A percentile compares a stretch with the other conserved stretches of the same genome.
Conservation (phyloP, 2,888 invertebrate species). For the Orthosia incerta region DNA sequence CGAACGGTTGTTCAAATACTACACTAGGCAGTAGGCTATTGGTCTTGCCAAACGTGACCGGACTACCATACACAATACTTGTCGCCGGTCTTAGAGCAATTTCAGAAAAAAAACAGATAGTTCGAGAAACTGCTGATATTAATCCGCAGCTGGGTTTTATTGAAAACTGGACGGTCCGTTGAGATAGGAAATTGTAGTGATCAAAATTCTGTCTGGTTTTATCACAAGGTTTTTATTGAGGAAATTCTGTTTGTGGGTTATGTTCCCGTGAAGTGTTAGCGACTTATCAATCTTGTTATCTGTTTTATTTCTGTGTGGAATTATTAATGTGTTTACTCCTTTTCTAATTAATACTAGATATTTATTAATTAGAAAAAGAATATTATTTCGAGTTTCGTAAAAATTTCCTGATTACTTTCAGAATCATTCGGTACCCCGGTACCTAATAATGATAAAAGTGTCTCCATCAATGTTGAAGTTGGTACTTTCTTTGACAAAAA, state of each 20-base stretch:
- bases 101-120: slow-evolving; percentile 63
- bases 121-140: slow-evolving; percentile 53
- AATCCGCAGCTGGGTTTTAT: slow-evolving; percentile 53
- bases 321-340: not conserved
- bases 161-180: slow-evolving; percentile 37
- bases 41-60: slow-evolving; percentile 66
- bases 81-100: slow-evolving; percentile 65
- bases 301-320: not conserved
- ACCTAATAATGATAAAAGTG: not conserved
- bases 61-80: slow-evolving; percentile 68
- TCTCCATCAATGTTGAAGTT: not conserved
- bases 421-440: too few species aligned
- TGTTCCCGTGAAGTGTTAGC: slow-evolving; percentile 12
- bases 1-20: slow-evolving; percentile 64
- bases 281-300: not conserved
- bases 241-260: slow-evolving; percentile 17
- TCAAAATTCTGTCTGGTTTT: slow-evolving; percentile 41
- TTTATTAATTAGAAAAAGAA: too few species aligned
- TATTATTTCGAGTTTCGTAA: too few species aligned
- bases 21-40: slow-evolving; percentile 55
- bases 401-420: too few species aligned
- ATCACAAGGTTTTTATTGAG: slow-evolving; percentile 25
- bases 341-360: not conserved
- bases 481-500: not conserved
- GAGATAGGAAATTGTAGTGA: slow-evolving; percentile 38